Percentiles rank a stretch among this genome's conserved stretches.
phyloP scores from a whole-genome alignment of 2,888 invertebrate species.

The Drymonia ruficornis region DNA sequence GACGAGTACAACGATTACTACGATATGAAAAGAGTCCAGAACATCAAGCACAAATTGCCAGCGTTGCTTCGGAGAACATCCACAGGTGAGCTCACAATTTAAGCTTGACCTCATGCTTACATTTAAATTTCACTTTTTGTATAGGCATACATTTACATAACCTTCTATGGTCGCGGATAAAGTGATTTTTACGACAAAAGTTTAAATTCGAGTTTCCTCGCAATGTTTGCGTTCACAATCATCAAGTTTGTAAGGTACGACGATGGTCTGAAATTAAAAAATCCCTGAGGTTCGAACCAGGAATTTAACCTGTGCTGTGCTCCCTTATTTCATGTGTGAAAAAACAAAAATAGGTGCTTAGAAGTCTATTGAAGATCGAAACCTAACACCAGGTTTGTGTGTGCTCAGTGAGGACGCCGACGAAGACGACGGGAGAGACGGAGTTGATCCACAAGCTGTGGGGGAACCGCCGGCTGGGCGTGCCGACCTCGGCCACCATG shows the following conservation, averaged over 20 bases:
- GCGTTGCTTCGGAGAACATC: conserved; percentile 46
- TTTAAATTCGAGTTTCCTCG: not conserved
- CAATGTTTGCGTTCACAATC: too few species aligned
- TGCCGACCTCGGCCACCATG: not conserved
- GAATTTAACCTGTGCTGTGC: too few species aligned
- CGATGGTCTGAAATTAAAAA: too few species aligned
- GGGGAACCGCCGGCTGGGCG: conserved; percentile 15
- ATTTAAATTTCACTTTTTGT: too few species aligned
- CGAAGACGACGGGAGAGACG: conserved; percentile 19
- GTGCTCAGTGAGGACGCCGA: conserved; percentile 58
- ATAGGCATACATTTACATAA: not conserved
- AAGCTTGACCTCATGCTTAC: not conserved
- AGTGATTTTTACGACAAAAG: too few species aligned
- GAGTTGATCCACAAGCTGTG: conserved; percentile 30
- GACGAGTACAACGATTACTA: conserved; percentile 64
- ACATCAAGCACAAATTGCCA: conserved; percentile 60
- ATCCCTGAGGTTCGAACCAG: too few species aligned
- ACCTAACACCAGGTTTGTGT: conserved; percentile 67
- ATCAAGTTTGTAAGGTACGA: too few species aligned
- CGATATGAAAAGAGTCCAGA: conserved; percentile 64
- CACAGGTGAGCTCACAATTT: conserved; percentile 48
- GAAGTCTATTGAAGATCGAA: conserved; percentile 21
- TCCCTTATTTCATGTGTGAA: too few species aligned
- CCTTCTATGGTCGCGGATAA: not conserved
- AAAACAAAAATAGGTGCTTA: not conserved